phyloP scores from a whole-genome alignment of 2,797 vertebrate species.

The Babyrousa celebensis region DNA sequence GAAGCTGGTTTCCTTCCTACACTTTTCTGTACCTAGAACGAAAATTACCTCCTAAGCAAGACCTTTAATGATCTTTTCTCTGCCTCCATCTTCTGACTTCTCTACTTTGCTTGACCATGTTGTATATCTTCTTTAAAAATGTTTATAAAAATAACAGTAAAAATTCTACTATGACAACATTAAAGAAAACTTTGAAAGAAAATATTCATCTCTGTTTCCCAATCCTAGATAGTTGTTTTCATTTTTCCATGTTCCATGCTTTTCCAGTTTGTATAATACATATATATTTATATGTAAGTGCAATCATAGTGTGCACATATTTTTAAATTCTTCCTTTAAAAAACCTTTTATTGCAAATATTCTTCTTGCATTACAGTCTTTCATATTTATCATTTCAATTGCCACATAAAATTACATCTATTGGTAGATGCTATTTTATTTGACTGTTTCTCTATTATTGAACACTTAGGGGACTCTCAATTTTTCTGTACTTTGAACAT shows the following conservation, averaged over 20 bases:
- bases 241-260: constrained; percentile 37
- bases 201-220: constrained; percentile 46
- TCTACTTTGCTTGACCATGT: not conserved
- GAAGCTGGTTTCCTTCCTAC: constrained; percentile 46
- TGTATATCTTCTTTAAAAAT: constrained; percentile 23
- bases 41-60: constrained; percentile 53
- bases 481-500: constrained; percentile 72
- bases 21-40: constrained; percentile 50
- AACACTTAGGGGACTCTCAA: not conserved
- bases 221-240: constrained; percentile 27
- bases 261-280: constrained; percentile 28
- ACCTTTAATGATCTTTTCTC: constrained; percentile 47
- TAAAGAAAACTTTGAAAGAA: constrained; percentile 65
- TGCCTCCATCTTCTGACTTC: constrained; percentile 36
- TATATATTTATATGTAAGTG: not conserved
- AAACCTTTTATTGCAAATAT: constrained; percentile 37
- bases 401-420: constrained; percentile 34
- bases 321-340: constrained; percentile 54
- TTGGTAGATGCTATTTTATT: constrained; percentile 68
- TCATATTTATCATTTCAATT: constrained; percentile 68
- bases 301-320: constrained; percentile 9
- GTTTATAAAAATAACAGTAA: constrained; percentile 44
- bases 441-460: constrained; percentile 18
- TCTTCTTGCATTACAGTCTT: constrained; percentile 35
- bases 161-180: constrained; percentile 21